Base-by-base conservation (phyloP, 2,797 vertebrate genomes). In the Premnoplex brunnescens region DNA sequence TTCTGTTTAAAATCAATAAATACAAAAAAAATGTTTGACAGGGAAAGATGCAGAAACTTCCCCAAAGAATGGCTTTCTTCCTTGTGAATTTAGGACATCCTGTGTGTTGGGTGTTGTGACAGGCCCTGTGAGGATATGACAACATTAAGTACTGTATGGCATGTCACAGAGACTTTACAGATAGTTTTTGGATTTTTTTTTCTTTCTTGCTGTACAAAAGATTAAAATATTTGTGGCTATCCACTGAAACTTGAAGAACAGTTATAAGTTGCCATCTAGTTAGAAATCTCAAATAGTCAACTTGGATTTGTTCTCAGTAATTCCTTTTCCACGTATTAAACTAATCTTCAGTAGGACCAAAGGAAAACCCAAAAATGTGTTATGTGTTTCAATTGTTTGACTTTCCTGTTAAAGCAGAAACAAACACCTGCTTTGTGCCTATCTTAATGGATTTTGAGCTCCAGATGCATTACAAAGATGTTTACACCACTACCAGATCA, bases 401-500 rank as follows among this genome's bases (percentile, higher is more conserved):
- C 46, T 96, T 77, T 89, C 41, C 14, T 77, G 34, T 60, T 85
- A 74, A 93, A 89, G 41, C 44, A 76, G 72, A 89, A 93, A 83
- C 54, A 94, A 93, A 34, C 0, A 26, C 37, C 39, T 81, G 1
- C 72, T 92, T 89, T 92, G 41, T 87, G 91, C 20, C 49, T 16
- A 21, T 91, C 17, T 48, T 93, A 80, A 46, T 79, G 88, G 41
- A 87, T 93, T 95, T 88, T 75, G 34, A 82, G 52, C 77, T 91
- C 63, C 74, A 87, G 44, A 67, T 93, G 68, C 16, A 28, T 94
- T 85, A 76, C 41, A 64, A 32, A 79, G 37, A 63, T 91, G 75
- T 93, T 94, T 92, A 85, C 49, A 82, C 5, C 37, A 26, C 49
- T 71, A 43, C 59, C 78, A 91, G 56, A 63, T 91, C 67, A 88